Evolutionary conservation across 2,888 invertebrate species (phyloP).

Genomic region (Celastrina argiolus): DNA sequence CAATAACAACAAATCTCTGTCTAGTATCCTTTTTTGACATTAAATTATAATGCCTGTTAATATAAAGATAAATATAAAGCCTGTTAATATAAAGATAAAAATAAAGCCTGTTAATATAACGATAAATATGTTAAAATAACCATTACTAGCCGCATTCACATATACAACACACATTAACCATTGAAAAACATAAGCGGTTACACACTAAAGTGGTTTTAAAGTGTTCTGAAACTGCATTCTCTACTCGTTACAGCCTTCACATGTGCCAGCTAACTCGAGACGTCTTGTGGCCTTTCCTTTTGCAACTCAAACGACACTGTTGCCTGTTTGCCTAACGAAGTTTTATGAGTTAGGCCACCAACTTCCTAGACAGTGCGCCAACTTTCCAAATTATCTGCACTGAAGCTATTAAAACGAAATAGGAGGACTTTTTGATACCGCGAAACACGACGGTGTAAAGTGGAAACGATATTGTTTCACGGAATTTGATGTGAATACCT

Average conservation of each 20-base stretch:
- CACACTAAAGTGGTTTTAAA: conserved; percentile 35
- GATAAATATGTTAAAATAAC: no score
- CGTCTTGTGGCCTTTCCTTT: conserved; percentile 24
- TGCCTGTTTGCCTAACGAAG: conserved; percentile 22
- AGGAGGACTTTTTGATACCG: background rate
- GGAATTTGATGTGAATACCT: no score
- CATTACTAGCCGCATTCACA: no score
- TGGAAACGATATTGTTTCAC: no score
- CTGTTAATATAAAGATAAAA: no score
- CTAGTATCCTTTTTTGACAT: no score
- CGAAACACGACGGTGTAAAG: no score
- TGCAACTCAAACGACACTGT: conserved; percentile 19
- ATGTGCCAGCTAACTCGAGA: conserved; percentile 37
- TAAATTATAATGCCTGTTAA: no score
- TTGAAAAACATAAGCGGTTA: conserved; percentile 27
- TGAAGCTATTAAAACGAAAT: conserved; percentile 8
- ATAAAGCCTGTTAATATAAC: no score
- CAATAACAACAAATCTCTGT: no score
- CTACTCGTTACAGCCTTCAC: conserved; percentile 34
- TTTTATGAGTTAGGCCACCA: conserved; percentile 11
- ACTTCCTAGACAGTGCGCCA: background rate
- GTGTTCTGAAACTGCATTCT: conserved; percentile 45
- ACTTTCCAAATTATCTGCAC: conserved; percentile 15
- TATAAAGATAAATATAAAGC: no score
- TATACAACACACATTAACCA: background rate